Evolutionary conservation across 2,888 invertebrate species (phyloP).

Genomic region (Tipula unca): DNA sequence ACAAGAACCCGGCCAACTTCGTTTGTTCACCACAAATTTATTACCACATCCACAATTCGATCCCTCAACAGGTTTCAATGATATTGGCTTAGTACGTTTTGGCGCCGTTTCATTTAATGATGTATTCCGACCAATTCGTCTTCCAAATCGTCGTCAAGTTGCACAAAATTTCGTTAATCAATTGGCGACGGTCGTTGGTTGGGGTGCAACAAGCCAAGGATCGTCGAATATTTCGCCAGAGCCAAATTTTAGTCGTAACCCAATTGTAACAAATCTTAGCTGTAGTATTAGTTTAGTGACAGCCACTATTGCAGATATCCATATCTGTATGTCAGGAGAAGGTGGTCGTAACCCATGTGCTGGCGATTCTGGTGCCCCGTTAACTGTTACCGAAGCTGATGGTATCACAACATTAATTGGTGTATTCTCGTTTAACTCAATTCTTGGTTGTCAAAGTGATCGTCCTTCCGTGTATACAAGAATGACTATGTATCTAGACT

Average conservation of each 20-base stretch:
- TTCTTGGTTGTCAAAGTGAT: constrained; percentile 14
- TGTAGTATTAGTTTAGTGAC: background rate
- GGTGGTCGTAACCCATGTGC: constrained; percentile 33
- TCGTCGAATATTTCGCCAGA: background rate
- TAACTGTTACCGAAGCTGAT: constrained; percentile 24
- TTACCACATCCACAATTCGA: background rate
- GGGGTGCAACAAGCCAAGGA: background rate
- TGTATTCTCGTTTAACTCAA: background rate
- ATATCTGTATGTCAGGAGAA: constrained; percentile 34
- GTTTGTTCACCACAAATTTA: background rate
- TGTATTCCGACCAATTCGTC: background rate
- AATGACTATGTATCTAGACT: background rate
- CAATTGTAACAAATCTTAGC: background rate
- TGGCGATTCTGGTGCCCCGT: constrained; percentile 36
- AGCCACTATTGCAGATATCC: background rate
- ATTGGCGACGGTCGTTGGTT: background rate
- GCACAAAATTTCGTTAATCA: background rate
- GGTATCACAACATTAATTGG: background rate
- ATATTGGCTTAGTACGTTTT: background rate
- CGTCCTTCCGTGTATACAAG: constrained; percentile 8
- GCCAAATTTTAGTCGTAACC: background rate
- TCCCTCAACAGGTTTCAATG: background rate
- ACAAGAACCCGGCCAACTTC: background rate
- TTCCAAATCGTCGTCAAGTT: constrained; percentile 15
- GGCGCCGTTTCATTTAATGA: background rate